Evolutionary conservation across 2,888 invertebrate genomes (phyloP).

Genomic region (Anodontia alba): DNA sequence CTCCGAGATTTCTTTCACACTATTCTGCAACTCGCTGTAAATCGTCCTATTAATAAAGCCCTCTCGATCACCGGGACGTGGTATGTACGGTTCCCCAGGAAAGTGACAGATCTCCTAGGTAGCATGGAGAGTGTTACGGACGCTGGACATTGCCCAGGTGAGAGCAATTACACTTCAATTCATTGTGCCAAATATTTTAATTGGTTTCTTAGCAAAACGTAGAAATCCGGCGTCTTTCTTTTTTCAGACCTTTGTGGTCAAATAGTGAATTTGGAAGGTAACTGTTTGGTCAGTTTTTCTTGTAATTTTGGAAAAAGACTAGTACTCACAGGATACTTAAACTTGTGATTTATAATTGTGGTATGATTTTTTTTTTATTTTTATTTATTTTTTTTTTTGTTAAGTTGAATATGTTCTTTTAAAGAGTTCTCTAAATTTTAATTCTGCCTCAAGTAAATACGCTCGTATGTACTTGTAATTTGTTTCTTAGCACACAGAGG

Average conservation of each 20-base stretch:
- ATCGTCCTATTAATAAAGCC: not conserved
- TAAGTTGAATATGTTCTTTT: no score
- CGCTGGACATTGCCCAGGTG: slow-evolving; percentile 48
- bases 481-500: no score
- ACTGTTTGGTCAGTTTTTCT: not conserved
- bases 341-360: no score
- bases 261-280: not conserved
- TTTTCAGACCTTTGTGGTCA: not conserved
- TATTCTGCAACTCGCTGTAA: slow-evolving; percentile 12
- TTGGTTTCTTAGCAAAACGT: slow-evolving; percentile 9
- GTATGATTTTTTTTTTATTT: no score
- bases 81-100: slow-evolving; percentile 18
- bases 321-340: no score
- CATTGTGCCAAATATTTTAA: not conserved
- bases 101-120: slow-evolving; percentile 41
- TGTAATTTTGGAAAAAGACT: no score
- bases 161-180: slow-evolving; percentile 25
- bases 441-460: no score
- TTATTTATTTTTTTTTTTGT: no score
- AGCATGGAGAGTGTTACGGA: slow-evolving; percentile 48
- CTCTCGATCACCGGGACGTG: not conserved
- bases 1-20: not conserved
- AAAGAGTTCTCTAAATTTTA: no score
- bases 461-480: no score
- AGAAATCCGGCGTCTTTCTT: not conserved